Conservation (phyloP, 2,888 invertebrate genomes). For the Polietes domitor region DNA sequence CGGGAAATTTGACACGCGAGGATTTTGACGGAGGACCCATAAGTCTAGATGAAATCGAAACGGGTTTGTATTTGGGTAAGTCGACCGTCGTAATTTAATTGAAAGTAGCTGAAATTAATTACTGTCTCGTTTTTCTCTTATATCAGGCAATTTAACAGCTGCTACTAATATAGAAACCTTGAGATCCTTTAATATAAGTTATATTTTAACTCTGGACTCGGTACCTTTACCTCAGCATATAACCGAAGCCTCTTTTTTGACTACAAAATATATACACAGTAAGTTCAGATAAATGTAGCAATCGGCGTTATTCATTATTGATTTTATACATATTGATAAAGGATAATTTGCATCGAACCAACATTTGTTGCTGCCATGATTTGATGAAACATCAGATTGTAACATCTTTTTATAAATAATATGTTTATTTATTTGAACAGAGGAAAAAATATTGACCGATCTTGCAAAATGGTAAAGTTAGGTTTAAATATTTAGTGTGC, state of each 20-base stretch:
- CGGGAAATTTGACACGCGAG: conserved; percentile 74
- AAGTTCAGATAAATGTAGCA: conserved; percentile 77
- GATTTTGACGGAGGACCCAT: conserved; percentile 81
- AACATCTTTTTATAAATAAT: too few relatives aligned
- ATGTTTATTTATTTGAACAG: too few relatives aligned
- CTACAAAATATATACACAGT: conserved; percentile 89
- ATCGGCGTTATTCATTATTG: too few relatives aligned
- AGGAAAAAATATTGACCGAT: too few relatives aligned
- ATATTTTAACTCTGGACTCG: conserved; percentile 91
- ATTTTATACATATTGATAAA: too few relatives aligned
- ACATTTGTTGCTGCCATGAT: too few relatives aligned
- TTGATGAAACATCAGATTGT: too few relatives aligned
- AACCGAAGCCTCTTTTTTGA: conserved; percentile 85
- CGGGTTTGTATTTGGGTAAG: conserved; percentile 78
- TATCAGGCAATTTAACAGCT: conserved; percentile 88
- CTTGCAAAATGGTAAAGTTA: too few relatives aligned
- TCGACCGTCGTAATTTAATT: neutral
- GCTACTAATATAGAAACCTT: conserved; percentile 88
- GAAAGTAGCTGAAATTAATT: neutral
- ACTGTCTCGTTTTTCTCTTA: too few relatives aligned
- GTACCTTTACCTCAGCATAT: conserved; percentile 91
- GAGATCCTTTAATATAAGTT: conserved; percentile 85
- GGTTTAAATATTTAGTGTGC: too few relatives aligned
- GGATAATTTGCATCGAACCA: too few relatives aligned
- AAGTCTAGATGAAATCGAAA: conserved; percentile 79